These are phyloP conservation scores for Amphimallon solstitiale DNA, from an alignment of 2,888 invertebrate genomes.

Conservation along the genomic window DNA sequence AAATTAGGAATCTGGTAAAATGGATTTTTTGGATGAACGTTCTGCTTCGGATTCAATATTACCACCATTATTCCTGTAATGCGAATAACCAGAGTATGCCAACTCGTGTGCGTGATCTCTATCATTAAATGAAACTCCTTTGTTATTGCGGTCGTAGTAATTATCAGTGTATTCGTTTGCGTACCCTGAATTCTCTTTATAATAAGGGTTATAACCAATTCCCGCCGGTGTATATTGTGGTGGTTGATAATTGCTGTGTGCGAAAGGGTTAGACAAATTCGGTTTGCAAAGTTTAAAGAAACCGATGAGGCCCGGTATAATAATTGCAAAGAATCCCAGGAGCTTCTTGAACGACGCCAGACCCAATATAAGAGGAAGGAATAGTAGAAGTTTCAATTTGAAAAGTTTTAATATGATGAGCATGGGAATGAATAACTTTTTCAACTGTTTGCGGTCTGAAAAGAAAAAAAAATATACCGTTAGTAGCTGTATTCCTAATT, in stretches of 20 bases:
- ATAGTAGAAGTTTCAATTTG: constrained; percentile 83
- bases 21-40: constrained; percentile 58
- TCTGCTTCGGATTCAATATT: constrained; percentile 60
- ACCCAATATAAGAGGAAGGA: constrained; percentile 84
- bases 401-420: constrained; percentile 83
- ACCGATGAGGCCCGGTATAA: constrained; percentile 83
- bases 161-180: constrained; percentile 56
- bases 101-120: constrained; percentile 72
- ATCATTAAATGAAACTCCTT: constrained; percentile 74
- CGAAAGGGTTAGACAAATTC: constrained; percentile 68
- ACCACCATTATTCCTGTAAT: constrained; percentile 70
- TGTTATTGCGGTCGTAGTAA: constrained; percentile 53
- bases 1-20: constrained; percentile 60
- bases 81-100: constrained; percentile 78
- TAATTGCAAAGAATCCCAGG: constrained; percentile 81
- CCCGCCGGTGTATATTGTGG: constrained; percentile 81
- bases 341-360: constrained; percentile 87
- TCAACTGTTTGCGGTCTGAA: constrained; percentile 81
- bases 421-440: constrained; percentile 85
- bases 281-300: constrained; percentile 88
- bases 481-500: neutral
- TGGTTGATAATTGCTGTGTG: constrained; percentile 62
- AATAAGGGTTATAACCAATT: constrained; percentile 72
- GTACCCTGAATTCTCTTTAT: constrained; percentile 62
- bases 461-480: constrained; percentile 42